These are phyloP conservation scores for Gadus macrocephalus DNA, from an alignment of 2,113 vertebrate species.

Conservation along the genomic window DNA sequence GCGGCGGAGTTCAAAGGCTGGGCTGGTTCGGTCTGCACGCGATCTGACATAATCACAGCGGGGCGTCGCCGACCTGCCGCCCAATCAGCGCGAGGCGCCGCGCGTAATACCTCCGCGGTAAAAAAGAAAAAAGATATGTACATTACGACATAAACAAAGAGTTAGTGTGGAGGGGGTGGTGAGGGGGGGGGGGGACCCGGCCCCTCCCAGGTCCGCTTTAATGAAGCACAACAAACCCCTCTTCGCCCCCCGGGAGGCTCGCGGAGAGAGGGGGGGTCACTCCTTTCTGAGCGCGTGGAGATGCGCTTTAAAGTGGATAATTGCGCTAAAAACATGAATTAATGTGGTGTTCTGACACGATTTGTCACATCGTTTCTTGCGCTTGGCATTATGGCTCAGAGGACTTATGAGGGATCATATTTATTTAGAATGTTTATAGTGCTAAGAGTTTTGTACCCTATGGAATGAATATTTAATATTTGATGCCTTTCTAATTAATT, in stretches of 20 bases:
- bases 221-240: conserved; percentile 66
- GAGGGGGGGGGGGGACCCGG: conserved; percentile 45
- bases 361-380: no score
- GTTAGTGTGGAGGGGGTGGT: conserved; percentile 44
- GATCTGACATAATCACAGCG: conserved; percentile 87
- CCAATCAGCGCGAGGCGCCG: conserved; percentile 84
- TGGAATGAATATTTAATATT: background rate
- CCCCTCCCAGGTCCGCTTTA: conserved; percentile 62
- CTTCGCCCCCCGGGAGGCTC: conserved; percentile 49
- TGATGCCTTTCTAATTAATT: background rate
- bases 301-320: no score
- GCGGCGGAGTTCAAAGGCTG: conserved; percentile 94
- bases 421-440: background rate
- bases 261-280: no score
- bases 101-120: conserved; percentile 73
- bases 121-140: conserved; percentile 46
- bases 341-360: no score
- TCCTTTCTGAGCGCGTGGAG: no score
- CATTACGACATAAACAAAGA: conserved; percentile 75
- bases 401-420: background rate
- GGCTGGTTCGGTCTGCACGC: conserved; percentile 84
- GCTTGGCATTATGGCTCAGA: no score
- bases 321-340: background rate
- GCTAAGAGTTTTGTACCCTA: background rate
- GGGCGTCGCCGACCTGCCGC: conserved; percentile 85